A percentile compares a stretch with the other conserved stretches of the same genome.
Conservation (phyloP, 2,113 vertebrate species). For the Ifrita kowaldi region DNA sequence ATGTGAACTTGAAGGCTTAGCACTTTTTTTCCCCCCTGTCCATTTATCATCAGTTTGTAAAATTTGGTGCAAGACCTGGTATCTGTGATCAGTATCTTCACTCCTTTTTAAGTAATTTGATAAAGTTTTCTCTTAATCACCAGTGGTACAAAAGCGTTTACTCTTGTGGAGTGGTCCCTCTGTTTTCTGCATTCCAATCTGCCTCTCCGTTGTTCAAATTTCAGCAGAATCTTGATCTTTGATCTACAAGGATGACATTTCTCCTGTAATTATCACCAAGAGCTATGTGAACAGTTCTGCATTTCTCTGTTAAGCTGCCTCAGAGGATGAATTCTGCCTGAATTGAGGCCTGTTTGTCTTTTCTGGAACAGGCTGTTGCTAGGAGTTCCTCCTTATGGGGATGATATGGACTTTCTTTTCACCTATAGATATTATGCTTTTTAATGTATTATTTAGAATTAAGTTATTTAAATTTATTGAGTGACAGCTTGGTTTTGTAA, state of each 20-base stretch:
- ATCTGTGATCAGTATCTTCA: not conserved
- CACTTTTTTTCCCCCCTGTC: not conserved
- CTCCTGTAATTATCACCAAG: not conserved
- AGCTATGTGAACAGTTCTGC: not conserved
- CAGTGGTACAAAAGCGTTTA: not conserved
- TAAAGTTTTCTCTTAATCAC: not conserved
- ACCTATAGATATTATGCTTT: not conserved
- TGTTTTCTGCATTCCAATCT: not conserved
- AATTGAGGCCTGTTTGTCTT: not conserved
- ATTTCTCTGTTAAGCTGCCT: not conserved
- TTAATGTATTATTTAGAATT: not conserved
- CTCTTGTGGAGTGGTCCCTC: not conserved
- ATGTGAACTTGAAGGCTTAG: not conserved
- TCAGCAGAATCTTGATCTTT: not conserved
- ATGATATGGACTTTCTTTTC: not conserved
- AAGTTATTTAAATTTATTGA: not conserved
- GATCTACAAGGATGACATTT: not conserved
- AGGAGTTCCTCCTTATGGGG: not conserved
- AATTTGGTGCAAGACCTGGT: not conserved
- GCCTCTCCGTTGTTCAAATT: not conserved
- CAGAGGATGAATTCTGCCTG: not conserved
- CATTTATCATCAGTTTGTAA: not conserved
- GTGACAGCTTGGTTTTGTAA: not conserved
- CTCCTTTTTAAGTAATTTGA: not conserved
- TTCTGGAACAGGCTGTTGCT: not conserved